Conservation (phyloP, 2,797 vertebrate genomes). For the Chloroceryle inda region DNA sequence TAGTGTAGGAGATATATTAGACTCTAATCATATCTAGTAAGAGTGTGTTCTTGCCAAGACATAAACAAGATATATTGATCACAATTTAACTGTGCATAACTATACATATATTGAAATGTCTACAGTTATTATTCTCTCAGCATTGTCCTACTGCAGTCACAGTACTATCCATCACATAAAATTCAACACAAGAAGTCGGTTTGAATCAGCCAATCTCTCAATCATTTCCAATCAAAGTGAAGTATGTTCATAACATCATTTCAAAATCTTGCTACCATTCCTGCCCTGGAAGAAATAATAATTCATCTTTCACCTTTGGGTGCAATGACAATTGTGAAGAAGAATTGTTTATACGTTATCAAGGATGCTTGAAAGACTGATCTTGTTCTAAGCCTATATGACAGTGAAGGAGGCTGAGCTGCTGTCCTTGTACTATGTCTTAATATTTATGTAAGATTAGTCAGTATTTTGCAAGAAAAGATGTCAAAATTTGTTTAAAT, state of each 20-base stretch:
- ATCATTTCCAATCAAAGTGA: slow-evolving; percentile 59
- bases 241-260: slow-evolving; percentile 40
- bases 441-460: not conserved
- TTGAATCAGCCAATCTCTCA: slow-evolving; percentile 58
- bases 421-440: not conserved
- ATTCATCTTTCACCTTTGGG: slow-evolving; percentile 51
- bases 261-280: not conserved
- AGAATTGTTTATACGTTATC: slow-evolving; percentile 37
- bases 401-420: not conserved
- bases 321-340: slow-evolving; percentile 48
- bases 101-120: slow-evolving; percentile 7
- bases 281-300: slow-evolving; percentile 33
- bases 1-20: not conserved
- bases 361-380: slow-evolving; percentile 50
- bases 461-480: not conserved
- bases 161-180: slow-evolving; percentile 26
- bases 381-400: not conserved
- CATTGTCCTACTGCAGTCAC: slow-evolving; percentile 29
- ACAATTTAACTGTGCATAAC: not conserved
- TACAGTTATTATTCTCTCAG: slow-evolving; percentile 26
- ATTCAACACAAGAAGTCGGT: slow-evolving; percentile 21
- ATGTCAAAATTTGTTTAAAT: not conserved
- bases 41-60: slow-evolving; percentile 1
- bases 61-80: slow-evolving; percentile 40
- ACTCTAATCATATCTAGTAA: not conserved